Evolutionary conservation across 2,797 vertebrate species (phyloP).

Genomic region (Meriones psammophilus): DNA sequence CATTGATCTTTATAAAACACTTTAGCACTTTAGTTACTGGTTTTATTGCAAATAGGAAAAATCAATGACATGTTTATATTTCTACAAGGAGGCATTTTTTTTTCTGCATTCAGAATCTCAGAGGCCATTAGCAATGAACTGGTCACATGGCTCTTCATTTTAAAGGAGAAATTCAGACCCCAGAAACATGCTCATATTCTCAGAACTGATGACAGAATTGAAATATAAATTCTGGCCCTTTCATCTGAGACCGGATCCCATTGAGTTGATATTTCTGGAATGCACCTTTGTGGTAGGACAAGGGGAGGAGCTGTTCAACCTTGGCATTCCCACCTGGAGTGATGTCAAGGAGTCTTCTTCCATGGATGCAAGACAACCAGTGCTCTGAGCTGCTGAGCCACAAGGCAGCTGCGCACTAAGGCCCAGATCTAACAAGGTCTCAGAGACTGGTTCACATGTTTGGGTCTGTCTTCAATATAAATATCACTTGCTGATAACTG

Average conservation of each 20-base stretch:
- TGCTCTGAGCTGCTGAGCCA: neutral
- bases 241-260: neutral
- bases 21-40: neutral
- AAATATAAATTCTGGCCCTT: neutral
- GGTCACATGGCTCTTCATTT: neutral
- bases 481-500: neutral
- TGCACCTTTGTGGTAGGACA: neutral
- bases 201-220: neutral
- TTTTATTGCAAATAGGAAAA: neutral
- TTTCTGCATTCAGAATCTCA: neutral
- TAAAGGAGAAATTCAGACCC: conserved; percentile 22
- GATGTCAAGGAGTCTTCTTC: neutral
- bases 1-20: neutral
- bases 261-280: neutral
- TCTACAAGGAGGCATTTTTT: neutral
- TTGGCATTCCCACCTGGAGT: neutral
- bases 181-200: neutral
- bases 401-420: neutral
- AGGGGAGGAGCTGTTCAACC: neutral
- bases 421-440: neutral
- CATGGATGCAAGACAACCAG: too few species aligned
- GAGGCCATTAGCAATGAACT: neutral
- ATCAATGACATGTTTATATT: neutral
- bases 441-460: neutral
- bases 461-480: neutral